These are phyloP conservation scores for Villa cingulata DNA, from an alignment of 2,888 invertebrate species.

Conservation along the genomic window DNA sequence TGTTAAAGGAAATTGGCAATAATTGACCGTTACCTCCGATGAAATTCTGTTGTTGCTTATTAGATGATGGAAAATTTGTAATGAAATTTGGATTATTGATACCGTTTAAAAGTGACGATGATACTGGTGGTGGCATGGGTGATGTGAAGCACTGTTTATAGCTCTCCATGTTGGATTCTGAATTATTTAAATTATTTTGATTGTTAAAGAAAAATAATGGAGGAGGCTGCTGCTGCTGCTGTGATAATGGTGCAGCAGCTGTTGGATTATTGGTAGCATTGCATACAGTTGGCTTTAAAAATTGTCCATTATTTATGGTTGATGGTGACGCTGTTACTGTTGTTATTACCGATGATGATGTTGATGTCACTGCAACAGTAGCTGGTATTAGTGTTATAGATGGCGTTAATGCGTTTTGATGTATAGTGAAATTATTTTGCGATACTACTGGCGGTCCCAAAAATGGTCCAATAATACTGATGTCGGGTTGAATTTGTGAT, in stretches of 20 bases:
- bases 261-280: no score
- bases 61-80: background rate
- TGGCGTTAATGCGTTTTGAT: background rate
- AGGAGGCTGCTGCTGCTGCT: conserved; percentile 14
- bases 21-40: no score
- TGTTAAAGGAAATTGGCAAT: no score
- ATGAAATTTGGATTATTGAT: background rate
- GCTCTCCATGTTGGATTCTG: no score
- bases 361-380: no score
- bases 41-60: no score
- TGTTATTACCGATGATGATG: no score
- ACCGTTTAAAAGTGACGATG: background rate
- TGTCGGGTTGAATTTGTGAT: background rate
- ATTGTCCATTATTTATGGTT: background rate
- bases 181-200: background rate
- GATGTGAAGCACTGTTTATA: no score
- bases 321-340: no score
- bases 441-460: background rate
- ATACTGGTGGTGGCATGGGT: no score
- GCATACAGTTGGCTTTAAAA: background rate
- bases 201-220: background rate
- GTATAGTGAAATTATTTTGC: background rate
- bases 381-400: background rate
- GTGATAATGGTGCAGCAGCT: background rate
- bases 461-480: background rate